Conservation (phyloP, 2,113 vertebrate genomes). For the Scatophagus argus region DNA sequence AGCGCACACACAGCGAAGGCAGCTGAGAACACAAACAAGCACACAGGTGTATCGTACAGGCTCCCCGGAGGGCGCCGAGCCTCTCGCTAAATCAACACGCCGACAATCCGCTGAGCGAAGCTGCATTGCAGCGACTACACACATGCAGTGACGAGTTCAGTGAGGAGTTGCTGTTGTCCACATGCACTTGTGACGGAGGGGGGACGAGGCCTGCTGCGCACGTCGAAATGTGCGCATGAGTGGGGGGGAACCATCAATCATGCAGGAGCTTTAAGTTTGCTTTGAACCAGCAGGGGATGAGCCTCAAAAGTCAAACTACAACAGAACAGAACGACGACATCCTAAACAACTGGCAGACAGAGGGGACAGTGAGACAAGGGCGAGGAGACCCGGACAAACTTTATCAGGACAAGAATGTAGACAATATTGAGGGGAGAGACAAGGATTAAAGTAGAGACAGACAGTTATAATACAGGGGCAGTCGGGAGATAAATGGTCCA, state of each 20-base stretch:
- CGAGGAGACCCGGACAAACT: conserved; percentile 21
- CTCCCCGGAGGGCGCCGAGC: conserved; percentile 23
- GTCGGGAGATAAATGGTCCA: conserved; percentile 83
- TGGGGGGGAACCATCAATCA: conserved; percentile 13
- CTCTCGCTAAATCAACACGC: conserved; percentile 33
- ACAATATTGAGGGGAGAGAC: conserved; percentile 37
- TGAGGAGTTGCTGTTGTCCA: conserved; percentile 56
- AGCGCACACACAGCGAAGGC: no score
- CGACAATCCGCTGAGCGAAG: conserved; percentile 37
- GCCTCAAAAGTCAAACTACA: conserved; percentile 22
- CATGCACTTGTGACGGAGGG: conserved; percentile 54
- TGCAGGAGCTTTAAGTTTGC: conserved; percentile 51
- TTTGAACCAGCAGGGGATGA: conserved; percentile 28
- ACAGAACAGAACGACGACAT: not conserved
- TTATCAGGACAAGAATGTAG: conserved; percentile 35
- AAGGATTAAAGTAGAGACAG: conserved; percentile 50
- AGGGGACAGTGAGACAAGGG: conserved; percentile 36
- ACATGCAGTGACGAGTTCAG: conserved; percentile 63
- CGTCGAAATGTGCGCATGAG: conserved; percentile 8
- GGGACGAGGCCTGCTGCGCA: not conserved
- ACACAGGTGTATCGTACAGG: conserved; percentile 36
- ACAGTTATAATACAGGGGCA: conserved; percentile 58
- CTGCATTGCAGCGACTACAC: conserved; percentile 59
- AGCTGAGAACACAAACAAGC: conserved; percentile 44
- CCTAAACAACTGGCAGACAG: conserved; percentile 44